phyloP scores from a whole-genome alignment of 1,140 invertebrate genomes.

The Radopholus similis region DNA sequence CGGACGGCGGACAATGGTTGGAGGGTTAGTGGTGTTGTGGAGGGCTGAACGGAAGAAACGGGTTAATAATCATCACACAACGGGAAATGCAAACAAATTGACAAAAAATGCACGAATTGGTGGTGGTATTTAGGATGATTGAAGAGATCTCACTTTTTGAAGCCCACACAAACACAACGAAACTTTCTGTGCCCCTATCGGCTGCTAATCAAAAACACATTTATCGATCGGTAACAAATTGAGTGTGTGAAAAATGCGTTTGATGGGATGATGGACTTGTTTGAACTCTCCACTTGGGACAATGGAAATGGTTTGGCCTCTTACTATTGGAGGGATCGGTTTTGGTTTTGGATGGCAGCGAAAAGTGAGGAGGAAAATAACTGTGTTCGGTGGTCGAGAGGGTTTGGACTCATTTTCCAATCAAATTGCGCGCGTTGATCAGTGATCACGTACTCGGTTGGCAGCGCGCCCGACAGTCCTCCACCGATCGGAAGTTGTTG shows the following conservation, averaged over 20 bases:
- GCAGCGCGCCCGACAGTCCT: slow-evolving; percentile 45
- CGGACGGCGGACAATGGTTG: neutral
- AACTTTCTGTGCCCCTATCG: neutral
- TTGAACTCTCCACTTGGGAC: too few relatives aligned
- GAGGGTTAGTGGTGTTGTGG: neutral
- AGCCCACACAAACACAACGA: neutral
- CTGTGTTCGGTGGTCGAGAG: neutral
- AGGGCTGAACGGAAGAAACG: neutral
- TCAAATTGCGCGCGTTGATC: slow-evolving; percentile 65
- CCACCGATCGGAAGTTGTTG: slow-evolving; percentile 69
- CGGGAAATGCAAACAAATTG: neutral
- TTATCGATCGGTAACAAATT: too few relatives aligned
- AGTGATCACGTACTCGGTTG: slow-evolving; percentile 31
- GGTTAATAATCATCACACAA: neutral
- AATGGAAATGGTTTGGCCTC: too few relatives aligned
- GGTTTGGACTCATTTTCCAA: neutral
- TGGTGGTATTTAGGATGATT: neutral
- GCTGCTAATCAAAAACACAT: too few relatives aligned
- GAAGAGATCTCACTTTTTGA: neutral
- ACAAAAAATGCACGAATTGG: neutral
- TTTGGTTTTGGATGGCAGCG: neutral
- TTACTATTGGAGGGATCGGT: too few relatives aligned
- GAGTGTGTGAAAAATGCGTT: too few relatives aligned
- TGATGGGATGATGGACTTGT: too few relatives aligned
- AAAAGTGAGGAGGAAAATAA: slow-evolving; percentile 12